Evolutionary conservation across 1,140 invertebrate species (phyloP).

Genomic region (Caenorhabditis tropicalis): DNA sequence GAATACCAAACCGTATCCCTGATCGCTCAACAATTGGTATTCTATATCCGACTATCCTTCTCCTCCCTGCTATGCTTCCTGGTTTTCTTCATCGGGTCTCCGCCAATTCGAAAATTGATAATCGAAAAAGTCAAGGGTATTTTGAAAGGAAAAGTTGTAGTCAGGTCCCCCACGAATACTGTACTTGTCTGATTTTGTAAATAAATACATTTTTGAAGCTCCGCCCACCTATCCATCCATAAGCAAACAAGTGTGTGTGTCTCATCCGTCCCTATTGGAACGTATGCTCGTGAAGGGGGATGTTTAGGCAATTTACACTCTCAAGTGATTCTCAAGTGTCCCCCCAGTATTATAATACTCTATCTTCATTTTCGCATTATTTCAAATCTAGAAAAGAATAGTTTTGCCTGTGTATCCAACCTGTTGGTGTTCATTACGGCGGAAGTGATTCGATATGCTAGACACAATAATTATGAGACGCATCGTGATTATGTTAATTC

Average conservation of each 20-base stretch:
- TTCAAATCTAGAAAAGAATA: not conserved
- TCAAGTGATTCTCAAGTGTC: conserved; percentile 34
- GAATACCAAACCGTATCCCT: not conserved
- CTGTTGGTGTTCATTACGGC: conserved; percentile 1
- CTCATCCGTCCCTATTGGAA: not conserved
- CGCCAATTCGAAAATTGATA: not conserved
- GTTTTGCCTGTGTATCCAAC: not conserved
- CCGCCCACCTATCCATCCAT: not conserved
- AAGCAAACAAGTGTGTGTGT: not conserved
- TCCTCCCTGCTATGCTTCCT: not conserved
- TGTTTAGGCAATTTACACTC: conserved; percentile 42
- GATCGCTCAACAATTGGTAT: not conserved
- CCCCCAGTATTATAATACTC: not conserved
- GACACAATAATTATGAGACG: not conserved
- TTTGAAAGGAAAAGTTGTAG: not conserved
- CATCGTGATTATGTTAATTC: conserved; percentile 39
- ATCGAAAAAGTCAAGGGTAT: not conserved
- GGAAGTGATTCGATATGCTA: conserved; percentile 42
- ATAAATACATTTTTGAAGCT: too few species aligned
- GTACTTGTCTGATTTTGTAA: not conserved
- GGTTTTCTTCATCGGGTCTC: not conserved
- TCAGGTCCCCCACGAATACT: not conserved
- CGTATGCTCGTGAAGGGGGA: not conserved
- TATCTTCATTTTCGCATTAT: conserved; percentile 18
- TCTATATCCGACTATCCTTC: not conserved